These are phyloP conservation scores for Bettongia penicillata DNA, from an alignment of 2,113 vertebrate genomes.

Conservation along the genomic window DNA sequence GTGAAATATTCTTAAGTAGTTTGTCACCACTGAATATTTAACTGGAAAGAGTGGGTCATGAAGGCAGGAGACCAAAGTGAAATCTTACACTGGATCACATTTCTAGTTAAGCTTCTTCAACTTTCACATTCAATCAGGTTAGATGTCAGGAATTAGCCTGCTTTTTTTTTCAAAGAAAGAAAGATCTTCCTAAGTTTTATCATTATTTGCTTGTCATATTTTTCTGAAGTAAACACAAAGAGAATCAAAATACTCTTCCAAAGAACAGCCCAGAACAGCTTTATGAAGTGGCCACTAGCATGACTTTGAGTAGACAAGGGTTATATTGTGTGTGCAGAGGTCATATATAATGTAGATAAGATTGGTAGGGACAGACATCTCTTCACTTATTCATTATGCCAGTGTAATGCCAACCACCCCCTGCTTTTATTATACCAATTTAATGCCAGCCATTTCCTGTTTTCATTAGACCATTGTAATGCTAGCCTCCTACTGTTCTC, in stretches of 20 bases:
- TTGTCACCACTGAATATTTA: conserved; percentile 54
- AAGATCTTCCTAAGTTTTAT: conserved; percentile 24
- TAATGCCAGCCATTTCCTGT: conserved; percentile 89
- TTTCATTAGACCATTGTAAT: conserved; percentile 90
- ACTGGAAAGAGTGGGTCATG: conserved; percentile 4
- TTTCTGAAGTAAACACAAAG: conserved; percentile 37
- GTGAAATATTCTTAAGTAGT: conserved; percentile 54
- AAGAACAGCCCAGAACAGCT: conserved; percentile 5
- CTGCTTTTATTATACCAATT: conserved; percentile 88
- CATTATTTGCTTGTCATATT: conserved; percentile 23
- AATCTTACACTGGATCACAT: conserved; percentile 51
- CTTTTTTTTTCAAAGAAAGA: not conserved
- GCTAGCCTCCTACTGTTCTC: conserved; percentile 88
- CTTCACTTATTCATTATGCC: conserved; percentile 83
- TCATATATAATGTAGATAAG: conserved; percentile 80
- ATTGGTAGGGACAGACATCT: conserved; percentile 79
- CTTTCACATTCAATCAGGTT: conserved; percentile 6
- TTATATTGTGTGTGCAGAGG: conserved; percentile 10
- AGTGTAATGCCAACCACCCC: conserved; percentile 84
- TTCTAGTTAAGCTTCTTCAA: conserved; percentile 39
- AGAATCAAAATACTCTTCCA: conserved; percentile 42
- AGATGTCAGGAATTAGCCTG: conserved; percentile 26
- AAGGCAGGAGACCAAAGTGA: conserved; percentile 50
- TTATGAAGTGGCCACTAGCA: conserved; percentile 26
- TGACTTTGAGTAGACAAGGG: conserved; percentile 49